phyloP scores from a whole-genome alignment of 2,113 vertebrate genomes.

The Azemiops feae region DNA sequence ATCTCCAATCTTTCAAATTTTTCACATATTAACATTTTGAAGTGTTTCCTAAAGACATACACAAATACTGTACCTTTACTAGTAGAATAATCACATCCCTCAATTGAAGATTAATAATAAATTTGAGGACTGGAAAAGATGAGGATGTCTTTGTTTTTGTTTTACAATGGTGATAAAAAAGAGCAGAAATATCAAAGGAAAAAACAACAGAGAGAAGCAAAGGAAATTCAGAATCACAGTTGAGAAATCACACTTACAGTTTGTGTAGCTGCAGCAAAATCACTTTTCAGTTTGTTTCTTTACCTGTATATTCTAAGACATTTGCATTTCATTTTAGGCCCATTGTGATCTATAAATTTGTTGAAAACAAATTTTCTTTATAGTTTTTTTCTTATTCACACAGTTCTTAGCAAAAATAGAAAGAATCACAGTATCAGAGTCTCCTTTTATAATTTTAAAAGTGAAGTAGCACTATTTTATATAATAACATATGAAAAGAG shows the following conservation, averaged over 20 bases:
- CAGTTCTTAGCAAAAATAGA: slow-evolving; percentile 37
- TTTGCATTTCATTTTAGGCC: slow-evolving; percentile 15
- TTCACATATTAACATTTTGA: neutral
- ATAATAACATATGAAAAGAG: neutral
- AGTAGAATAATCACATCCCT: slow-evolving; percentile 21
- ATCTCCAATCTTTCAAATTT: neutral
- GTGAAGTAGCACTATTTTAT: accelerated
- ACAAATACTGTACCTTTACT: slow-evolving; percentile 40
- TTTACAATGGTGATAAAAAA: slow-evolving; percentile 47
- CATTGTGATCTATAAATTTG: slow-evolving; percentile 33
- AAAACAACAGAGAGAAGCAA: slow-evolving; percentile 8
- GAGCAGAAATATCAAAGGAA: slow-evolving; percentile 35
- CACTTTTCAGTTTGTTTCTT: slow-evolving; percentile 68
- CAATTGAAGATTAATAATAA: slow-evolving; percentile 64
- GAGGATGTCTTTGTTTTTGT: slow-evolving; percentile 56
- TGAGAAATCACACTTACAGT: slow-evolving; percentile 55
- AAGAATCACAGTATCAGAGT: neutral
- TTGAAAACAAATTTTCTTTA: slow-evolving; percentile 51
- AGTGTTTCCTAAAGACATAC: neutral
- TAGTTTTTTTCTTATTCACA: slow-evolving; percentile 4
- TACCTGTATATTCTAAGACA: slow-evolving; percentile 54
- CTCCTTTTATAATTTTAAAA: neutral
- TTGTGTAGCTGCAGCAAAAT: slow-evolving; percentile 30
- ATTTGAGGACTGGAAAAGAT: slow-evolving; percentile 35
- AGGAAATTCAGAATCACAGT: slow-evolving; percentile 56